Percentiles rank a stretch among this genome's conserved stretches.
phyloP scores from a whole-genome alignment of 2,113 vertebrate species.

The Romanogobio albipinnatus region DNA sequence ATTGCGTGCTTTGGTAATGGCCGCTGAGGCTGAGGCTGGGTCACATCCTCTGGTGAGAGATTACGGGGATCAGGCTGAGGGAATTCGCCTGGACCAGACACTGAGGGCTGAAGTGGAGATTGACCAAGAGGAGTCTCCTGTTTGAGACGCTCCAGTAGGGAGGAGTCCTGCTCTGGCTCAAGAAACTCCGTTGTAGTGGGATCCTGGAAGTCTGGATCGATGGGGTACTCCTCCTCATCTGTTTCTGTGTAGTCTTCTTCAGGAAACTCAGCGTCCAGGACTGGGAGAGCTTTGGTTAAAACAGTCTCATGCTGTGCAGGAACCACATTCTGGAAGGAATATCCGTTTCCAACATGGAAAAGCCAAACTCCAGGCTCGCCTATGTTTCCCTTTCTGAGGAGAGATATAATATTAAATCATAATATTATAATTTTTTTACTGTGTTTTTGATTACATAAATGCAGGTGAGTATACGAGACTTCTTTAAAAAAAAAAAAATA shows the following conservation, averaged over 20 bases:
- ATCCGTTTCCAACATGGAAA: constrained; percentile 84
- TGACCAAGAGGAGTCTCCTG: background rate
- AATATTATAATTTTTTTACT: background rate
- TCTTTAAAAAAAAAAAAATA: too few relatives aligned
- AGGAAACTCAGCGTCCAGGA: constrained; percentile 62
- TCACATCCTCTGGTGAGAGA: background rate
- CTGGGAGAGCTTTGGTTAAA: constrained; percentile 49
- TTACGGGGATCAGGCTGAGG: background rate
- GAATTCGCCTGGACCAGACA: constrained; percentile 26
- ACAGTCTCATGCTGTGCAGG: constrained; percentile 65
- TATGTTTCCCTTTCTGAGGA: constrained; percentile 83
- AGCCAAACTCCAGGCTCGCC: constrained; percentile 89
- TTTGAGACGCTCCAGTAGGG: constrained; percentile 6
- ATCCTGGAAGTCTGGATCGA: constrained; percentile 63
- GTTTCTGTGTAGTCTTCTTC: constrained; percentile 67
- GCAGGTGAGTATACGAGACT: background rate
- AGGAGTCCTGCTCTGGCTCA: background rate
- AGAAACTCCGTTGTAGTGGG: constrained; percentile 43
- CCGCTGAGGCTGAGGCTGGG: constrained; percentile 18
- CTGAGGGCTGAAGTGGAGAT: constrained; percentile 20
- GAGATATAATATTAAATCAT: background rate
- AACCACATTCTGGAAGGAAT: constrained; percentile 79
- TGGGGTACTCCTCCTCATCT: constrained; percentile 63
- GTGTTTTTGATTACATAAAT: background rate
- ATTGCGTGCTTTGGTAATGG: constrained; percentile 24